These are phyloP conservation scores for Eristalinus aeneus DNA, from an alignment of 2,888 invertebrate species.

Conservation along the genomic window DNA sequence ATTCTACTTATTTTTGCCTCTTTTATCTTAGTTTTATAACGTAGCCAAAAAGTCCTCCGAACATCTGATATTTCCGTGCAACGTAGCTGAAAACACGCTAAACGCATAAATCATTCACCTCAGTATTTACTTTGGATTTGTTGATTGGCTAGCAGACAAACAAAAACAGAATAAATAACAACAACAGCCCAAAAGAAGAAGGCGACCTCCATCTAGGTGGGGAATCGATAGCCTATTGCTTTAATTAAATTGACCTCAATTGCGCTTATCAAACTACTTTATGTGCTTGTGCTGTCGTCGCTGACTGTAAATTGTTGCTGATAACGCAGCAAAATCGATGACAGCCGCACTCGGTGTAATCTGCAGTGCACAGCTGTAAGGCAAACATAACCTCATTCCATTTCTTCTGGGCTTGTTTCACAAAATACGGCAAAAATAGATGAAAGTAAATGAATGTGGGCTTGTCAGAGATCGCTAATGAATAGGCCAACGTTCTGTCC, in stretches of 20 bases:
- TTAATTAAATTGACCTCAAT: slow-evolving; percentile 34
- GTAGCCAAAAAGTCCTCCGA: too few relatives aligned
- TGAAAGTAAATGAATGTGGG: neutral
- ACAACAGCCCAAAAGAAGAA: neutral
- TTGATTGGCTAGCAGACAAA: neutral
- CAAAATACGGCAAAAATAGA: neutral
- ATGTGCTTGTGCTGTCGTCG: neutral
- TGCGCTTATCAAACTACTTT: slow-evolving; percentile 29
- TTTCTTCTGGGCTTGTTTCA: neutral
- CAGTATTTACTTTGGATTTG: neutral
- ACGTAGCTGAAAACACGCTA: neutral
- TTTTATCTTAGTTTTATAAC: too few relatives aligned
- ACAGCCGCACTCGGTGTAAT: slow-evolving; percentile 23
- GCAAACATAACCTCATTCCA: slow-evolving; percentile 25
- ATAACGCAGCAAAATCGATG: slow-evolving; percentile 25
- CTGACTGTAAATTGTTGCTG: slow-evolving; percentile 14
- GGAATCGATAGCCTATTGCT: neutral
- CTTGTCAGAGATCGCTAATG: neutral
- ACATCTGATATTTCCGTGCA: too few relatives aligned
- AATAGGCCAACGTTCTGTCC: neutral
- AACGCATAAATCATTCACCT: neutral
- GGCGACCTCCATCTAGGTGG: neutral
- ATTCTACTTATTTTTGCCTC: too few relatives aligned
- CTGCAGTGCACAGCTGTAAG: neutral
- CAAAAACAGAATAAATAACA: neutral